Percentiles rank a stretch among this genome's conserved stretches.
Conservation (phyloP, 2,888 invertebrate species). For the Athripsodes cinereus region DNA sequence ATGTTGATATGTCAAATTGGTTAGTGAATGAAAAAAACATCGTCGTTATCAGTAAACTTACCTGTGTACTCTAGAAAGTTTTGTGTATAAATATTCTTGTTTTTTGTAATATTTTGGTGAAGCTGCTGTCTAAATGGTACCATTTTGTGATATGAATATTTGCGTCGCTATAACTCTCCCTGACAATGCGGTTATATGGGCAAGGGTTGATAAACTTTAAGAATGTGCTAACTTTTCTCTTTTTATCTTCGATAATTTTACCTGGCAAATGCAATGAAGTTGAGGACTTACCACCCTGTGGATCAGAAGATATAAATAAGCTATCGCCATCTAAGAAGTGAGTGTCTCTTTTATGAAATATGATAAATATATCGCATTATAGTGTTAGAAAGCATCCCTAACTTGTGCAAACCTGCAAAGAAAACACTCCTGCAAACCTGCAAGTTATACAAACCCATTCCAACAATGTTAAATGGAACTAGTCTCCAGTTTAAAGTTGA, state of each 20-base stretch:
- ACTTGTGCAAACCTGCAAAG: too few species aligned
- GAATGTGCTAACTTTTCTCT: background rate
- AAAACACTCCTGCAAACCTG: too few species aligned
- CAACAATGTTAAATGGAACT: too few species aligned
- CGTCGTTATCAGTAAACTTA: background rate
- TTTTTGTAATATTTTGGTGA: background rate
- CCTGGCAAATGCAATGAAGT: constrained; percentile 8
- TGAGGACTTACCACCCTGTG: constrained; percentile 22
- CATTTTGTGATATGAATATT: constrained; percentile 18
- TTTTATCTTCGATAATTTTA: background rate
- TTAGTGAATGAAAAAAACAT: background rate
- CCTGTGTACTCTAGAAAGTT: constrained; percentile 1
- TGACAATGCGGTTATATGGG: constrained; percentile 20
- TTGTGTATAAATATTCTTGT: background rate
- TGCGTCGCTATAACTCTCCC: constrained; percentile 9
- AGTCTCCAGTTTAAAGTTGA: too few species aligned
- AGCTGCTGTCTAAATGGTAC: constrained; percentile 15
- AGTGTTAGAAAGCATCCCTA: too few species aligned
- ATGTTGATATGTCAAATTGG: background rate
- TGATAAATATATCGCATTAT: too few species aligned
- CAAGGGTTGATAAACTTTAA: constrained; percentile 11
- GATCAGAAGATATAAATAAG: background rate
- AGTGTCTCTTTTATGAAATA: background rate
- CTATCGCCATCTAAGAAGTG: constrained; percentile 13
- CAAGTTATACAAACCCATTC: too few species aligned